Percentiles rank a stretch among this genome's conserved stretches.
Evolutionary conservation across 2,888 invertebrate genomes (phyloP).

Genomic region (Asteroscopus sphinx): DNA sequence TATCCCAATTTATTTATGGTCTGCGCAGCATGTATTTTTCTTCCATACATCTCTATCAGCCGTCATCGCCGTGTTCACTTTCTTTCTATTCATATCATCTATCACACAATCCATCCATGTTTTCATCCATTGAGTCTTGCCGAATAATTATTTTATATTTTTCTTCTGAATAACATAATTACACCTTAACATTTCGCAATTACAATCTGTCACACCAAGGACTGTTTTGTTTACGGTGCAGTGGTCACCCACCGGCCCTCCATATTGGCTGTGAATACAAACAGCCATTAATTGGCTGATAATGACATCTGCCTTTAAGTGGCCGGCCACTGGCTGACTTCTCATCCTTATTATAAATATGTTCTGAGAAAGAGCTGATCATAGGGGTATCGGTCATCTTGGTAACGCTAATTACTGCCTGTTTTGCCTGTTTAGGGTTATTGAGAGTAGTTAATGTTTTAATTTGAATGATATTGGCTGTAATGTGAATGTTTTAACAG

Average conservation of each 20-base stretch:
- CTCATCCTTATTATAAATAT: conserved; percentile 67
- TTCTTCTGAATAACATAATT: conserved; percentile 6
- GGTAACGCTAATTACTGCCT: conserved; percentile 30
- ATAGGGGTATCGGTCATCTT: conserved; percentile 36
- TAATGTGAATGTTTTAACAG: too few relatives aligned
- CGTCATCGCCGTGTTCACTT: too few relatives aligned
- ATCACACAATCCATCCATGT: too few relatives aligned
- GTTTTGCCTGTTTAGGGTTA: conserved; percentile 6
- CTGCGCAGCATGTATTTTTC: too few relatives aligned
- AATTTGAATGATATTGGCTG: too few relatives aligned
- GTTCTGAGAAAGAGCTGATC: conserved; percentile 59
- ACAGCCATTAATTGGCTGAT: conserved; percentile 66
- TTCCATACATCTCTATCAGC: too few relatives aligned
- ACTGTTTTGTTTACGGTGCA: conserved; percentile 61
- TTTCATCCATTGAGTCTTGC: too few relatives aligned
- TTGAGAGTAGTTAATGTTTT: conserved; percentile 24
- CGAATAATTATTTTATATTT: conserved; percentile 16
- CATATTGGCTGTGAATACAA: conserved; percentile 67
- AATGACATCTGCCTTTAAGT: conserved; percentile 66
- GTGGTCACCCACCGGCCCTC: conserved; percentile 62
- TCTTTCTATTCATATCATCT: too few relatives aligned
- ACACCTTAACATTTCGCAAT: conserved; percentile 28
- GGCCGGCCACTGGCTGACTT: conserved; percentile 54
- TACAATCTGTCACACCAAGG: conserved; percentile 56
- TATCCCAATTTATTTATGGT: too few relatives aligned